Percentiles rank a stretch among this genome's conserved stretches.
These are phyloP conservation scores for Athalia rosae DNA, from an alignment of 2,888 invertebrate genomes.

Conservation along the genomic window DNA sequence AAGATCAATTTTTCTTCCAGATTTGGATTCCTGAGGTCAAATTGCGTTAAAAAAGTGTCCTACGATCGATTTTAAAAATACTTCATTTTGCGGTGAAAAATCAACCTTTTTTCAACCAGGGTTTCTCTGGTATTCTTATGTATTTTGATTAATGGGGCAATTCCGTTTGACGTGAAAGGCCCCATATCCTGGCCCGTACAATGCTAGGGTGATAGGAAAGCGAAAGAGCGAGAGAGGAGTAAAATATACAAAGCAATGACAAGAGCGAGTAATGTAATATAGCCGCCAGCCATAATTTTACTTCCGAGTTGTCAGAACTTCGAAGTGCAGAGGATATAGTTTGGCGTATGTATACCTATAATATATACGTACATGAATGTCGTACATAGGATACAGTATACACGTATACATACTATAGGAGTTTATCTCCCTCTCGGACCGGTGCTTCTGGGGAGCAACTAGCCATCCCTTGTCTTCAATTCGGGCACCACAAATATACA, in stretches of 20 bases:
- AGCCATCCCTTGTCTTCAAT: conserved; percentile 19
- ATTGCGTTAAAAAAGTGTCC: no score
- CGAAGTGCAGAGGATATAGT: background rate
- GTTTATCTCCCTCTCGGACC: conserved; percentile 64
- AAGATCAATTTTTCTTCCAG: no score
- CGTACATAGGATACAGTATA: background rate
- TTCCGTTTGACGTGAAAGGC: no score
- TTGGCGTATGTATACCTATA: no score
- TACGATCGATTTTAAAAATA: no score
- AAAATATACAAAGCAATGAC: background rate
- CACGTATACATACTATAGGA: conserved; percentile 38
- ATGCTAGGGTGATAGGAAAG: no score
- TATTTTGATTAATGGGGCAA: no score
- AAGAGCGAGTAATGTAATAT: background rate
- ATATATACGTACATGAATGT: background rate
- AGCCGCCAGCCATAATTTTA: background rate
- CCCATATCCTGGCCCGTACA: no score
- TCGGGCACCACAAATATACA: background rate
- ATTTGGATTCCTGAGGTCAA: no score
- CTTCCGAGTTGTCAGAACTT: conserved; percentile 7
- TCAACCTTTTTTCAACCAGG: no score
- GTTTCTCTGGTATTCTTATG: no score
- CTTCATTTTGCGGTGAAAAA: no score
- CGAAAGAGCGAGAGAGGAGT: background rate
- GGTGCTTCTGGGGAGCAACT: conserved; percentile 50